Base-by-base conservation (phyloP, 2,888 invertebrate species). In the Spilarctia lutea region DNA sequence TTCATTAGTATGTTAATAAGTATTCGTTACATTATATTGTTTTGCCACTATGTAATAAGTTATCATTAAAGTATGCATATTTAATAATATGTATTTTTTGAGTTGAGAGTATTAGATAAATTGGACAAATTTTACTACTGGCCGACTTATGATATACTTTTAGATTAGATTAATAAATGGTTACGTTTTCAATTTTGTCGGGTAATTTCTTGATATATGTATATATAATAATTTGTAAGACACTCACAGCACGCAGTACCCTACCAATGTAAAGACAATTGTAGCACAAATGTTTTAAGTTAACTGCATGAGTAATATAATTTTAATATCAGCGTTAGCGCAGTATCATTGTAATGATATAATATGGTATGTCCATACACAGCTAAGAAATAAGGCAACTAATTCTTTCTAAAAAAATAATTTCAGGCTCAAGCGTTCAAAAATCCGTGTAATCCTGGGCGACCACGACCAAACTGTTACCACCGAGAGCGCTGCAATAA, bases 381-480 rank as follows among this genome's bases (percentile, higher is more conserved):
- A n/a, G 56, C n/a, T 56, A n/a, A 56, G n/a, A n/a, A 56, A 56
- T 56, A 56, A 60, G 13, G 16, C 35, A 35, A 69, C 10, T 45
- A 42, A 35, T 48, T 4, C 18, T 66, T 68, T 65, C 35, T 4
- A 30, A 16, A 30, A 8, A 18, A 39, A 39, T 33, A 67, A 71
- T 88, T 96, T 11, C 93, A 98, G 98, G 84, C 91, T 98, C 63
- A 97, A 98, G 87, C 96, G 97, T 65, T 97, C 98, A 0, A 98
- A 98, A 91, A 98, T 98, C 82, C 96, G 98, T 56, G 97, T 98
- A 6, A 97, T 98, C 80, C 96, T 98, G 63, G 98, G 98, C 1
- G 98, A 98, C 92, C 98, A 98, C 88, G 98, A 98, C 90, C 98
- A 98, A 91, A 97, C 97, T 71, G 96, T 97, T 42, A 98, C 97